phyloP scores from a whole-genome alignment of 2,113 vertebrate species.

The Okapia johnstoni region DNA sequence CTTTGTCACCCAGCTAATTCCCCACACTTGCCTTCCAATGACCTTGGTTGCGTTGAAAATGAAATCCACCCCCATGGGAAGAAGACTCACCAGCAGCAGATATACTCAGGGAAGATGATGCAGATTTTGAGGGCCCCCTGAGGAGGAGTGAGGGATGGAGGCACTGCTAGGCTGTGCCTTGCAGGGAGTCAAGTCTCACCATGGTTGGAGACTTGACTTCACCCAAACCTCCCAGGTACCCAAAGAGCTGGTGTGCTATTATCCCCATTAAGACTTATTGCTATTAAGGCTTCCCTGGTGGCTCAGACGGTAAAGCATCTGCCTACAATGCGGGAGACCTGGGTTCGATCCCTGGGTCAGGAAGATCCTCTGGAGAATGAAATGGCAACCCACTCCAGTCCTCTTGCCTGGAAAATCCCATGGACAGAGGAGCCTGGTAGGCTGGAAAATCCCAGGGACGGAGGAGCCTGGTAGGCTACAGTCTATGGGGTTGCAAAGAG shows the following conservation, averaged over 20 bases:
- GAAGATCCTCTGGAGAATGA: too few relatives aligned
- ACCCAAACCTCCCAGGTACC: not conserved
- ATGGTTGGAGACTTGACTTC: not conserved
- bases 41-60: conserved; percentile 43
- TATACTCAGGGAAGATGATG: not conserved
- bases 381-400: too few relatives aligned
- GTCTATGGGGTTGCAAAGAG: too few relatives aligned
- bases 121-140: fast-evolving
- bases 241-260: not conserved
- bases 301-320: too few relatives aligned
- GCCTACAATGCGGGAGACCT: too few relatives aligned
- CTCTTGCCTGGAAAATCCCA: too few relatives aligned
- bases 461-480: too few relatives aligned
- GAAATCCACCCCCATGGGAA: not conserved
- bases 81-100: not conserved
- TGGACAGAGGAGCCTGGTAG: too few relatives aligned
- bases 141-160: not conserved
- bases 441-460: too few relatives aligned
- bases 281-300: too few relatives aligned
- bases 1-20: conserved; percentile 44
- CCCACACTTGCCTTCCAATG: not conserved
- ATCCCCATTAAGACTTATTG: too few relatives aligned
- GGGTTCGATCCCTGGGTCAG: too few relatives aligned
- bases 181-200: not conserved
- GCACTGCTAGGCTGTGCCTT: fast-evolving